phyloP scores from a whole-genome alignment of 2,797 vertebrate species.

The Macropodus opercularis region DNA sequence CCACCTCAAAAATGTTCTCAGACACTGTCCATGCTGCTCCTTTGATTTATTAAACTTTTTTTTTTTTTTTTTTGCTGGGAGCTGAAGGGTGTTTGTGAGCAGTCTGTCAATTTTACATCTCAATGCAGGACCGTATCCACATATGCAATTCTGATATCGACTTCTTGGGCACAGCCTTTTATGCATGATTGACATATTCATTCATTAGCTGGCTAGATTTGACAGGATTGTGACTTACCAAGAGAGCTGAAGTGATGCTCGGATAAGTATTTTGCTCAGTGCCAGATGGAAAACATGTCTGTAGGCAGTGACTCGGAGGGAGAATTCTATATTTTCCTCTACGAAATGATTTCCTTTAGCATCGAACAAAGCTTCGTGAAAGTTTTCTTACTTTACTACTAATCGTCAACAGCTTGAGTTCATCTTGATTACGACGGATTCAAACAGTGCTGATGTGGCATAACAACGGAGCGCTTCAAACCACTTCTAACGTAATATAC shows the following conservation, averaged over 20 bases:
- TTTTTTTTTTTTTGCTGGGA: slow-evolving; percentile 33
- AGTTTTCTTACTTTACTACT: slow-evolving; percentile 11
- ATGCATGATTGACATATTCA: slow-evolving; percentile 60
- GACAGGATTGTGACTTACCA: slow-evolving; percentile 56
- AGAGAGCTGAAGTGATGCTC: slow-evolving; percentile 40
- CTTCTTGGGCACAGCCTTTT: slow-evolving; percentile 43
- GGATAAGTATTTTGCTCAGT: slow-evolving; percentile 46
- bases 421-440: slow-evolving; percentile 5
- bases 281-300: slow-evolving; percentile 38
- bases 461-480: slow-evolving; percentile 28
- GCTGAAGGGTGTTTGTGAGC: slow-evolving; percentile 35
- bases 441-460: slow-evolving; percentile 13
- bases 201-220: slow-evolving; percentile 62
- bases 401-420: slow-evolving; percentile 19
- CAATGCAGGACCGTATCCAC: slow-evolving; percentile 41
- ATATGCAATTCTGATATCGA: slow-evolving; percentile 39
- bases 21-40: slow-evolving; percentile 35
- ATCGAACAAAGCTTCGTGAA: slow-evolving; percentile 1
- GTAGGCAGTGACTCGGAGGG: slow-evolving; percentile 26
- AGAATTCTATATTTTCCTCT: slow-evolving; percentile 27
- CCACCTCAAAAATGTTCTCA: slow-evolving; percentile 26
- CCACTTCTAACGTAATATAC: background rate
- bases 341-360: slow-evolving; percentile 33
- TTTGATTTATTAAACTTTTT: slow-evolving; percentile 53
- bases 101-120: slow-evolving; percentile 42